Evolutionary conservation across 2,888 invertebrate genomes (phyloP).

Genomic region (Lottia scabra): DNA sequence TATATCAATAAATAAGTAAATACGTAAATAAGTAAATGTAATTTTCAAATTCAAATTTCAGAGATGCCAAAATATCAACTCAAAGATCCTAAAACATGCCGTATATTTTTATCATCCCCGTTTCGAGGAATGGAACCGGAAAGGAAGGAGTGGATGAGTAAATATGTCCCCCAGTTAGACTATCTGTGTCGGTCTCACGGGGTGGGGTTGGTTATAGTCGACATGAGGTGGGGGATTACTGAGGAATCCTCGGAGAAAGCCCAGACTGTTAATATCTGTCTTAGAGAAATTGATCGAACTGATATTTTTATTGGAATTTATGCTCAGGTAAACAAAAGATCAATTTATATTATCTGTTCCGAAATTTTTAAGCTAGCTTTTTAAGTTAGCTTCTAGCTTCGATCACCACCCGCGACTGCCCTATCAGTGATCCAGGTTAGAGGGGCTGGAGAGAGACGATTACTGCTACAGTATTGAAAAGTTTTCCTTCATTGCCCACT

Average conservation of each 20-base stretch:
- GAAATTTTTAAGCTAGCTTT: too few species aligned
- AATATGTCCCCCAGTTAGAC: conserved; percentile 54
- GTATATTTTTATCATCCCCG: conserved; percentile 62
- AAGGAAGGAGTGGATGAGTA: conserved; percentile 53
- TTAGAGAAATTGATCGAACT: conserved; percentile 56
- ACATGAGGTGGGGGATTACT: conserved; percentile 63
- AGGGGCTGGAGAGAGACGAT: too few species aligned
- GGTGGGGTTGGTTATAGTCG: conserved; percentile 55
- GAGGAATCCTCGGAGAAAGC: conserved; percentile 48
- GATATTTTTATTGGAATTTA: conserved; percentile 60
- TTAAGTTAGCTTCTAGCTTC: too few species aligned
- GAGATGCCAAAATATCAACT: conserved; percentile 25
- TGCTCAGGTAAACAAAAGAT: conserved; percentile 45
- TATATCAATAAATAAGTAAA: too few species aligned
- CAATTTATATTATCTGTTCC: too few species aligned
- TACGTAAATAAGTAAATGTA: too few species aligned
- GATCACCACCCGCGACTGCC: too few species aligned
- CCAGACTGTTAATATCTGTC: conserved; percentile 58
- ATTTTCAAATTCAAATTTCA: too few species aligned
- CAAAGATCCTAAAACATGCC: conserved; percentile 43
- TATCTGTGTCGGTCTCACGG: conserved; percentile 48
- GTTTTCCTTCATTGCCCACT: too few species aligned
- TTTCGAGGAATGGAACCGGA: conserved; percentile 68
- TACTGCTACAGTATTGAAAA: too few species aligned
- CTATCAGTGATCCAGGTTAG: too few species aligned